Base-by-base conservation (phyloP, 2,888 invertebrate genomes). In the Athetis lepigone region DNA sequence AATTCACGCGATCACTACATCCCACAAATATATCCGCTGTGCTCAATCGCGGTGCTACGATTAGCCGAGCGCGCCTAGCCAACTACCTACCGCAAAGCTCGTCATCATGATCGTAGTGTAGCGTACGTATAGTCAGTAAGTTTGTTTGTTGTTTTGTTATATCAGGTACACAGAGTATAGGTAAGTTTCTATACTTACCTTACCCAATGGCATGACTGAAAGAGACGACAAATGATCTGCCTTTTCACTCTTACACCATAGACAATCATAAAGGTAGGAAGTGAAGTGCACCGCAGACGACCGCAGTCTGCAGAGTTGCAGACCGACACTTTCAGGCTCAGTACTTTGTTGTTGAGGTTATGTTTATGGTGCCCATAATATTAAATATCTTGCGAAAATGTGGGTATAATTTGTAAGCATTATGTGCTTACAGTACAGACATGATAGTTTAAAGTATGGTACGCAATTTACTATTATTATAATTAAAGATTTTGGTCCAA, bases 1-100 rank as follows among this genome's bases (percentile, higher is more conserved):
- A 59, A 51, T 60, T 75, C 70, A 70, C 77, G 75, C 76, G 84
- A 83, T 69, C 77, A 86, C 84, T 76, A 85, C 85, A 87, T 87
- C 81, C 81, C 81, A 88, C 88, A 62, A 88, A 91, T 91, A 88
- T 91, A 91, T 85, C 85, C 80, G 85, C 84, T 74, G 79, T 67
- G 79, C 78, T 71, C 82, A 69, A 62, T 63, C 70, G 78, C 66
- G 51, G 45, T 60, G 60, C 61, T 59, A 67, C 67, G 70, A 70
- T 67, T 70, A 77, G 68, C 70, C 66, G 78, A 80, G 80, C 76
- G 81, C 79, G 60, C 54, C 71, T 69, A 56, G 68, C 65, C 58
- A 61, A 76, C 77, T 75, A 70, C 70, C 79, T 69, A 72, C 72
- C 55, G 68, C 73, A 71, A 71, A 68, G 78, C 77, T 78, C 63